These are phyloP conservation scores for Luehdorfia chinensis DNA, from an alignment of 1,140 invertebrate species.

Conservation along the genomic window DNA sequence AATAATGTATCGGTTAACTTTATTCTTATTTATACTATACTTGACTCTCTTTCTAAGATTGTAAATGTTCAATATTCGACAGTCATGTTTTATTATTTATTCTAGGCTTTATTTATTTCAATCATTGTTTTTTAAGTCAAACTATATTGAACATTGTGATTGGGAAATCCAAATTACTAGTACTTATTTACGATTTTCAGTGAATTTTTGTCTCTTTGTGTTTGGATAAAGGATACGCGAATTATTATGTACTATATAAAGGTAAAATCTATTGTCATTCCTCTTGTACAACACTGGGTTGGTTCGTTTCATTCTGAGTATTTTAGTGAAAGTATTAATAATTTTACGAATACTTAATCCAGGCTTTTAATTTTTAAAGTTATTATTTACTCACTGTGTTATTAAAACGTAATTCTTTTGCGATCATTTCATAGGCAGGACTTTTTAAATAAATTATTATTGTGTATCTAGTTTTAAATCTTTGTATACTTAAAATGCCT, in stretches of 20 bases:
- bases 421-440: slow-evolving; percentile 18
- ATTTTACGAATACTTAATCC: slow-evolving; percentile 28
- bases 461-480: slow-evolving; percentile 34
- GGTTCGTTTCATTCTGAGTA: slow-evolving; percentile 19
- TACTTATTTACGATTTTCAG: slow-evolving; percentile 13
- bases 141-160: neutral
- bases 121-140: slow-evolving; percentile 6
- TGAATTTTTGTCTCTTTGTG: neutral
- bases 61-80: too few relatives aligned
- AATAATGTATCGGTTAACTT: too few relatives aligned
- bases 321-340: slow-evolving; percentile 34
- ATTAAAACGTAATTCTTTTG: slow-evolving; percentile 10
- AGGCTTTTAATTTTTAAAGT: slow-evolving; percentile 26
- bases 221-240: neutral
- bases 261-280: slow-evolving; percentile 4
- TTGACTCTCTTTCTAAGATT: too few relatives aligned
- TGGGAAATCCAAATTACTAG: slow-evolving; percentile 10
- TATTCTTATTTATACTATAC: too few relatives aligned
- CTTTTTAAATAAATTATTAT: slow-evolving; percentile 44
- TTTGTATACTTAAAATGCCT: slow-evolving; percentile 27
- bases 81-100: too few relatives aligned
- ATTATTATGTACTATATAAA: neutral
- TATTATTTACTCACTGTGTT: slow-evolving; percentile 18
- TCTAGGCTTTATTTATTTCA: slow-evolving; percentile 15
- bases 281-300: slow-evolving; percentile 9